Conservation (phyloP, 2,797 vertebrate genomes). For the Anas bahamensis region DNA sequence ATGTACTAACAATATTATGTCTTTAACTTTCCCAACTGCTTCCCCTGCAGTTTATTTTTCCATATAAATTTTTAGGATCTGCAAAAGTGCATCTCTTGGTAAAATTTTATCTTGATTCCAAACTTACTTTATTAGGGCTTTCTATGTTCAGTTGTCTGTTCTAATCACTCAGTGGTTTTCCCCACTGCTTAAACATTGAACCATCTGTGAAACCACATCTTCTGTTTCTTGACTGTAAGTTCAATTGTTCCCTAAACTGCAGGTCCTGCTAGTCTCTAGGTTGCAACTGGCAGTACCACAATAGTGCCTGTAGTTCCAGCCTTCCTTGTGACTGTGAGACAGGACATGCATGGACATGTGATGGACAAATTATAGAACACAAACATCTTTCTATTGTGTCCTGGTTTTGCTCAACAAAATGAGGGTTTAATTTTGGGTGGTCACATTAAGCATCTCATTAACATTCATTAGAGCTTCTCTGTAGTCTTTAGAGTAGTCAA, state of each 20-base stretch:
- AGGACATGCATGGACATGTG: neutral
- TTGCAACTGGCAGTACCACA: neutral
- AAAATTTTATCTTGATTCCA: neutral
- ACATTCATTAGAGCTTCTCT: neutral
- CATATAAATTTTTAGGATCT: neutral
- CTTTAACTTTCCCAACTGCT: neutral
- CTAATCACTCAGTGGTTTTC: neutral
- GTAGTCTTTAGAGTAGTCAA: neutral
- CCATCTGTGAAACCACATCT: neutral
- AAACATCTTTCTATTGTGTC: neutral
- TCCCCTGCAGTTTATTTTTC: neutral
- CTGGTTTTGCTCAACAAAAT: neutral
- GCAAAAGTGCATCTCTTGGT: neutral
- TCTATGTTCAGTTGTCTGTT: neutral
- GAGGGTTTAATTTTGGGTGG: neutral
- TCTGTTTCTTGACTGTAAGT: neutral
- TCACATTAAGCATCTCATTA: neutral
- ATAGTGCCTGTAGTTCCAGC: neutral
- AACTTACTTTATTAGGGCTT: neutral
- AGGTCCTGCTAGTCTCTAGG: neutral
- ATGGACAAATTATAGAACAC: too few species aligned
- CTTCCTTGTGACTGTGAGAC: neutral
- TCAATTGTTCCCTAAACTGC: neutral
- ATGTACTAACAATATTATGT: neutral
- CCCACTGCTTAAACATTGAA: neutral